Conservation (phyloP, 2,113 vertebrate species). For the Nematolebias whitei region DNA sequence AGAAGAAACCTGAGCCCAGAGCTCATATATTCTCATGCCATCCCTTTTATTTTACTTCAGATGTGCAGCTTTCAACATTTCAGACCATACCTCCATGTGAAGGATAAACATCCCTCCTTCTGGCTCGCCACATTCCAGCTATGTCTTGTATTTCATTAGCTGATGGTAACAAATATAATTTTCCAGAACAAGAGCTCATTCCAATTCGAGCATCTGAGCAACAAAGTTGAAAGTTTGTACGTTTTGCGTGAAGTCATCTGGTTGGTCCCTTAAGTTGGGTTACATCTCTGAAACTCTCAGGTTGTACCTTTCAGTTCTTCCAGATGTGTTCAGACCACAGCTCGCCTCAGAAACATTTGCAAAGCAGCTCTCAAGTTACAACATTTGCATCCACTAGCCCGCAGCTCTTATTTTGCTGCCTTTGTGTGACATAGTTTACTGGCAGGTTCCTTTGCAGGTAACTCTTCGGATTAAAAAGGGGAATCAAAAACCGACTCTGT, state of each 20-base stretch:
- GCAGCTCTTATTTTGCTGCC: too few relatives aligned
- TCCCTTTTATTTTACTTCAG: neutral
- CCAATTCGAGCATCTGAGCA: constrained; percentile 37
- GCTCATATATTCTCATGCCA: constrained; percentile 18
- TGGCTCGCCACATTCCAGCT: constrained; percentile 26
- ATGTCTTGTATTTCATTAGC: constrained; percentile 54
- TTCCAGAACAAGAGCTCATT: constrained; percentile 37
- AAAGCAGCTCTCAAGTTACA: too few relatives aligned
- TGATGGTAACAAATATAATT: constrained; percentile 51
- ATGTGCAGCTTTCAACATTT: constrained; percentile 24
- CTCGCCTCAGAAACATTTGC: too few relatives aligned
- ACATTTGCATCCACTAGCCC: too few relatives aligned
- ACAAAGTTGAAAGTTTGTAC: constrained; percentile 29
- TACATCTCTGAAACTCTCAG: too few relatives aligned
- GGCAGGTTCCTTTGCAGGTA: too few relatives aligned
- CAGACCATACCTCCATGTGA: constrained; percentile 13
- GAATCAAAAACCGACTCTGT: too few relatives aligned
- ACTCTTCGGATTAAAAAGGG: too few relatives aligned
- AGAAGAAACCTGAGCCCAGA: constrained; percentile 13
- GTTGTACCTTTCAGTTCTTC: too few relatives aligned
- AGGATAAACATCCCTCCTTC: constrained; percentile 32
- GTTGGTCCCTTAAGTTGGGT: constrained; percentile 12
- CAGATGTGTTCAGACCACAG: too few relatives aligned
- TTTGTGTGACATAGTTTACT: too few relatives aligned
- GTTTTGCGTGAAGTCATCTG: constrained; percentile 1